Base-by-base conservation (phyloP, 2,797 vertebrate species). In the Mus minutoides region DNA sequence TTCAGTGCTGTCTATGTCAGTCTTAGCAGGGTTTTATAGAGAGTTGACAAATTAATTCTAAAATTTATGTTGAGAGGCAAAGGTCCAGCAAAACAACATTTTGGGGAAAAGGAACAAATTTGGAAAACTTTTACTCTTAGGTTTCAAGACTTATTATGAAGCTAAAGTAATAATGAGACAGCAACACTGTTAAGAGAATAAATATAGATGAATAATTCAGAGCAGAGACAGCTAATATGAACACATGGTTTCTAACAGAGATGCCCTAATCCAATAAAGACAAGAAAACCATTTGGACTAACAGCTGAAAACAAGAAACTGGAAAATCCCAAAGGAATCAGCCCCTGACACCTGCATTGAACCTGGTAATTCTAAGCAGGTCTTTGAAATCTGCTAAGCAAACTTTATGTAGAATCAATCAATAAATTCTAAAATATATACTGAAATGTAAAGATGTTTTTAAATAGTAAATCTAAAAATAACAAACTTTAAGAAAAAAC, bases 11-110 rank as follows among this genome's bases (percentile, higher is more conserved):
- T 75, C 43, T 49, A 56, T 49, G 14, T 3, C 24, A 69, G 52
- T 67, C 58, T 43, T 29, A 80, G 40, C 46, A 80, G 43, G 29
- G 12, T 34, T 86, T 87, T 90, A 80, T 75, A 13, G 58, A 54
- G 22, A 80, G 80, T 29, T 76, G 26, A 90, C 9, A 89, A 84
- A n/a, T 79, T 89, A 84, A 86, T 96, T 88, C 71, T 88, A 75
- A 91, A 91, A 49, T 79, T 88, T 91, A 56, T 90, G 84, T 87
- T 80, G 37, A 77, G 13, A 88, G 43, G 31, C 3, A 83, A 94
- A 90, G 19, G 76, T 83, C 21, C 62, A 79, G 37, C 60, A 69
- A 69, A 89, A 16, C 29, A 71, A 67, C 16, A 43, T 90, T 94
- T 71, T 77, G 8, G 73, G 60, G 73, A 90, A 54, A 85, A 40